Evolutionary conservation across 2,797 vertebrate genomes (phyloP).

Genomic region (Crenuchus spilurus): DNA sequence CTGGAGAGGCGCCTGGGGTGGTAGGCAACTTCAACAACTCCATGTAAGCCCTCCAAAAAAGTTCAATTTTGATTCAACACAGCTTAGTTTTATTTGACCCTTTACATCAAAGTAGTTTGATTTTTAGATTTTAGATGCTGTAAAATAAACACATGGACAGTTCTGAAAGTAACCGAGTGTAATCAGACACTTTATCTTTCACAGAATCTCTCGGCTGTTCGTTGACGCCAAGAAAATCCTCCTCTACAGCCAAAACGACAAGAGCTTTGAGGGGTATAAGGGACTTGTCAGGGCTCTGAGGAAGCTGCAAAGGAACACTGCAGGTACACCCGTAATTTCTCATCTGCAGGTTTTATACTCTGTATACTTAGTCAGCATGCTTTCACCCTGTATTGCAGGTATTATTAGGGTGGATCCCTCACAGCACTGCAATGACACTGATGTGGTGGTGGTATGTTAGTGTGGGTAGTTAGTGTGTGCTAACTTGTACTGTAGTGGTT

Average conservation of each 20-base stretch:
- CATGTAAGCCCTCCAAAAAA: slow-evolving; percentile 77
- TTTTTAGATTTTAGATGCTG: neutral
- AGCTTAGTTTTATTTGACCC: neutral
- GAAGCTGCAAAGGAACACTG: slow-evolving; percentile 79
- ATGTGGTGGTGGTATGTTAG: no score
- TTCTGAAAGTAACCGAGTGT: neutral
- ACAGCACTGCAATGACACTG: no score
- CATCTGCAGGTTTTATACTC: no score
- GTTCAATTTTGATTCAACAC: no score
- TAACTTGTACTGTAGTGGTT: no score
- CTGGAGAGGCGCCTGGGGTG: slow-evolving; percentile 86
- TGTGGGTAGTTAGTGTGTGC: no score
- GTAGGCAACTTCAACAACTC: slow-evolving; percentile 88
- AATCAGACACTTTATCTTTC: slow-evolving; percentile 8
- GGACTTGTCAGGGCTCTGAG: slow-evolving; percentile 83
- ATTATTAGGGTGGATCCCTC: no score
- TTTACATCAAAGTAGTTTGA: neutral
- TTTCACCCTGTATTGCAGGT: no score
- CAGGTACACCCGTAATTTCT: slow-evolving; percentile 70
- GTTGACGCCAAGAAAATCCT: slow-evolving; percentile 90
- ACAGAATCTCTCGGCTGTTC: slow-evolving; percentile 92
- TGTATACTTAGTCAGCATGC: no score
- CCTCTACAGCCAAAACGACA: slow-evolving; percentile 89
- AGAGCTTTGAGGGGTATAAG: slow-evolving; percentile 85
- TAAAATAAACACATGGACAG: slow-evolving; percentile 1